Evolutionary conservation across 2,113 vertebrate genomes (phyloP), one percentile per base, ranked within the genome.

Genomic region (Charina bottae): DNA sequence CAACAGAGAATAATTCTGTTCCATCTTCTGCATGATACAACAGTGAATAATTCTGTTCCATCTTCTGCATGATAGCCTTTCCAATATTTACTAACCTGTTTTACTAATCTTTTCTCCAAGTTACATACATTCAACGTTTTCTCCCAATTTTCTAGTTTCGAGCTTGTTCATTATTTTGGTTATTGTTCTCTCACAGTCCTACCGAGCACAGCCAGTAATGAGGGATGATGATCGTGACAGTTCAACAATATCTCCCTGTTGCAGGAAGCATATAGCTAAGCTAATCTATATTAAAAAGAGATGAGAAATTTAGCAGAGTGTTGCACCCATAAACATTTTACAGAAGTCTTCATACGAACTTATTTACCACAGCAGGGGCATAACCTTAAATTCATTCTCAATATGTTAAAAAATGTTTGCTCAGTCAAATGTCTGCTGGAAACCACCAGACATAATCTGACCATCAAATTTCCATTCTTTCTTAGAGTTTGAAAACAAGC

Each of bases 271-370:
- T 93, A 88, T 86, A 56, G 89, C 93, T 91, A 93, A 88, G 49
- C 86, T 89, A 86, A 23, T n/a, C 91, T 93, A 87, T 87, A 90
- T 56, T 90, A 89, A 93, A 55, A 96, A 91, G 72, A 94, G 90
- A 95, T 92, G 64, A 90, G 94, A 92, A 96, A 96, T 95, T 90
- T 93, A 92, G 93, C 95, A 87, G 93, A 94, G 37, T 92, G 91
- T 94, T 95, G 68, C 83, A 90, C 55, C 33, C 28, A 26, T 93
- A 21, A 90, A 84, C 1, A 92, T 91, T 42, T 87, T 93, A 94
- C 93, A 90, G 87, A 92, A 90, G 86, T 87, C 15, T 37, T 87
- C 23, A 68, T 83, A 85, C 83, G 93, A 95, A 93, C 60, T 88
- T 90, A 60, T 60, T 92, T 78, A 60, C 33, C 94, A 95, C 94